Base-by-base conservation (phyloP, 2,888 invertebrate species). In the Agelastica alni region DNA sequence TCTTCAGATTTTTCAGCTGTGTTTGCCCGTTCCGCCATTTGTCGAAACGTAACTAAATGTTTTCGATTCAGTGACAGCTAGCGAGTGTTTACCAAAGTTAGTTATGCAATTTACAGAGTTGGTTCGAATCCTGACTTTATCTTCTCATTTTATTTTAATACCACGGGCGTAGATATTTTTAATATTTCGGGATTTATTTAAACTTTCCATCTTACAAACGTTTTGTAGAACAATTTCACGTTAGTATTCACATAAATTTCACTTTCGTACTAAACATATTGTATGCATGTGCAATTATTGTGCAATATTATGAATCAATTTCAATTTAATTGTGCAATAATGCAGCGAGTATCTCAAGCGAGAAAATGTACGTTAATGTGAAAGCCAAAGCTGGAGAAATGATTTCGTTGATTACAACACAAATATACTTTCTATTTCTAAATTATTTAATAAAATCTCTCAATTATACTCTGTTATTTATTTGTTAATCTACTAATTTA, bases 341-440 rank as follows among this genome's bases (percentile, higher is more conserved):
- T 49, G 51, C 52, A 43, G 48, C 37, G 37, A 12, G 20, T 42
- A 53, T 41, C 37, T 17, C 53, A 54, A 52, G 53, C 59, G 56
- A 59, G 56, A 55, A 60, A 60, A 55, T 60, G 53, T 42, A 49
- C 60, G 47, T 60, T 58, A 60, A 41, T 48, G 59, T 55, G 60
- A 60, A 60, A 60, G 60, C 49, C 31, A 39, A 17, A 36, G n/a
- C 16, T 44, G 58, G 54, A 58, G 53, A 58, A 60, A 60, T 58
- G 52, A 54, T 56, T 57, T 31, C 46, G 28, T 26, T 49, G 51
- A 60, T 57, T 51, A 60, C 53, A 53, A 30, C 53, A 43, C 43
- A 43, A 51, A 41, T 53, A 49, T 47, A 55, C 60, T 60, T 60
- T 60, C 57, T 58, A 60, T 55, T 60, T 57, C 45, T 48, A 45